Conservation (phyloP, 1,140 invertebrate species). For the Drosophila albomicans region DNA sequence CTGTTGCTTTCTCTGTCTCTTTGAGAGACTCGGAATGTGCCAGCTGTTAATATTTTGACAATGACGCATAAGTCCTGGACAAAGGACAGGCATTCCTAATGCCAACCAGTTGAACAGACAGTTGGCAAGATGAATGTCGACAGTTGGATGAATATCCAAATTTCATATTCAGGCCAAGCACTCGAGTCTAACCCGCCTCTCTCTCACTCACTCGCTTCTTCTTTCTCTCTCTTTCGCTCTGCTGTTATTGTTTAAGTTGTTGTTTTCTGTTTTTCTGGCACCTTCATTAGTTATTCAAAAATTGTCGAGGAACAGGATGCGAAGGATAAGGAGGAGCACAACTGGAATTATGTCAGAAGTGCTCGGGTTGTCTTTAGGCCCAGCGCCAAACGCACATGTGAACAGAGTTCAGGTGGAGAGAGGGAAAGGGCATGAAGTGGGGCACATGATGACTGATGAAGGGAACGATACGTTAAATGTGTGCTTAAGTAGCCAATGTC, state of each 20-base stretch:
- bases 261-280: conserved; percentile 56
- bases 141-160: conserved; percentile 75
- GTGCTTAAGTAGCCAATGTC: conserved; percentile 16
- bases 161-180: conserved; percentile 78
- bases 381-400: conserved; percentile 58
- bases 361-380: conserved; percentile 55
- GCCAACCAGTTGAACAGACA: conserved; percentile 69
- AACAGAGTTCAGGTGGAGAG: conserved; percentile 4
- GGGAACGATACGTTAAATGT: not conserved
- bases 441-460: conserved; percentile 33
- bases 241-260: conserved; percentile 66
- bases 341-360: conserved; percentile 71
- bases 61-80: conserved; percentile 76
- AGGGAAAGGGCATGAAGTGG: not conserved
- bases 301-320: conserved; percentile 55
- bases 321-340: conserved; percentile 38
- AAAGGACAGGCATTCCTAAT: conserved; percentile 54
- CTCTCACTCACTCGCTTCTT: not conserved
- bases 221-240: not conserved
- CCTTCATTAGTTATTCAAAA: conserved; percentile 83
- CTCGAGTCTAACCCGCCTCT: conserved; percentile 32
- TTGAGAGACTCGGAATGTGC: conserved; percentile 59
- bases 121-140: conserved; percentile 80
- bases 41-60: conserved; percentile 83
- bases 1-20: conserved; percentile 13